Base-by-base conservation (phyloP, 2,113 vertebrate species). In the Oreocharis arfaki region DNA sequence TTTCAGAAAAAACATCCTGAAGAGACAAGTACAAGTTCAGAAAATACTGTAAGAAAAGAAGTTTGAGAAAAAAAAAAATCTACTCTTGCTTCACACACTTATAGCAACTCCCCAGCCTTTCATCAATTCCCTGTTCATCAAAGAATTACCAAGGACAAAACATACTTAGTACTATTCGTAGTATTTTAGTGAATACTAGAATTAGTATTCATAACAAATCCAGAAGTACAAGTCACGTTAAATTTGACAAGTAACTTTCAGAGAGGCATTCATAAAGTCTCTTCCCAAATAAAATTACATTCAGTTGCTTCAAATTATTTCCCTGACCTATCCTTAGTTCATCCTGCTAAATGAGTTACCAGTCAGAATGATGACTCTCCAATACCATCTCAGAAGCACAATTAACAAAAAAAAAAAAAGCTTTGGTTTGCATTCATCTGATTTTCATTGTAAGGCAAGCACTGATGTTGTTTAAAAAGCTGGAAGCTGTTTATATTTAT, bases 51-150 rank as follows among this genome's bases (percentile, higher is more conserved):
- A 28, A 73, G 41, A 49, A 49, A 76, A 57, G 6, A 59, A 15
- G 20, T 23, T 78, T 2, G 3, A 2, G 7, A 1, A 0, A 22
- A 24, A 32, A 46, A 28, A 33, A 1, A 67, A 50, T n/a, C n/a
- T n/a, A n/a, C 24, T 63, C 59, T 74, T 73, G 17, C 12, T 85
- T 20, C 14, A 59, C 32, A 52, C 11, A 33, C 4, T 63, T 70
- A 55, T 2, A 71, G 47, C 9, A 89, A 63, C 10, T 50, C 56
- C 21, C 46, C 64, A 75, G 56, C 19, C 71, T 91, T 77, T 59
- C 37, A 50, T n/a, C 53, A 30, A 39, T 14, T 83, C 16, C 11
- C 26, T 33, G 10, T 21, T 5, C 35, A 46, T 30, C 14, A 68
- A 82, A 71, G 28, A 32, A 44, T 39, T 57, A 49, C 3, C 13